Evolutionary conservation across 2,113 vertebrate genomes (phyloP), one percentile per base, ranked within the genome.

Genomic region (Heterotis niloticus): DNA sequence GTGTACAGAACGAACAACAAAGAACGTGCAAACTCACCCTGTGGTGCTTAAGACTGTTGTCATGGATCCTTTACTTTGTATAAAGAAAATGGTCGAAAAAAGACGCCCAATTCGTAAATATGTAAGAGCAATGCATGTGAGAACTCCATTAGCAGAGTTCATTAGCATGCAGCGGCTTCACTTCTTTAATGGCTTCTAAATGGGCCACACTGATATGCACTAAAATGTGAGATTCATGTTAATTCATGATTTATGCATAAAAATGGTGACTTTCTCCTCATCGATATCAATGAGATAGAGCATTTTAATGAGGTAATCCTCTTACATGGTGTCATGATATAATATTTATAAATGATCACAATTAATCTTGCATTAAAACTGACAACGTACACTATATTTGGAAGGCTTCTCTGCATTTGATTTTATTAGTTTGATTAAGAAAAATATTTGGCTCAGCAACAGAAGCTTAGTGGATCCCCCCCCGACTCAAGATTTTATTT

Each of bases 401-500:
- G 69, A 78, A 79, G 84, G 84, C 16, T 70, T 75, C 52, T 26
- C 11, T 52, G 56, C 77, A 81, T 83, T 74, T 13, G 82, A 82
- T 86, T 84, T 84, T 82, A 78, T 79, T 57, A 76, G 34, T 71
- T 70, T 54, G 23, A 24, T 77, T 12, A 64, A 77, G 24, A 79
- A 79, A 84, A 86, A 86, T 52, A 81, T 83, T 87, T 78, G 83
- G 81, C 75, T 77, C 78, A 75, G 83, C 70, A 83, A 83, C 75
- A 66, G 52, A 57, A 52, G 18, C 71, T 16, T 56, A 29, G 34
- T 64, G 29, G 64, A 81, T 87, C 77, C 83, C 90, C 82, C 86
- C 88, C 89, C n/a, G n/a, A n/a, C n/a, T 87, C 72, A 88, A 88
- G 85, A 88, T 87, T 84, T 87, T 88, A 89, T 91, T 91, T 87